Base-by-base conservation (phyloP, 2,888 invertebrate species). In the Lacanobia oleracea region DNA sequence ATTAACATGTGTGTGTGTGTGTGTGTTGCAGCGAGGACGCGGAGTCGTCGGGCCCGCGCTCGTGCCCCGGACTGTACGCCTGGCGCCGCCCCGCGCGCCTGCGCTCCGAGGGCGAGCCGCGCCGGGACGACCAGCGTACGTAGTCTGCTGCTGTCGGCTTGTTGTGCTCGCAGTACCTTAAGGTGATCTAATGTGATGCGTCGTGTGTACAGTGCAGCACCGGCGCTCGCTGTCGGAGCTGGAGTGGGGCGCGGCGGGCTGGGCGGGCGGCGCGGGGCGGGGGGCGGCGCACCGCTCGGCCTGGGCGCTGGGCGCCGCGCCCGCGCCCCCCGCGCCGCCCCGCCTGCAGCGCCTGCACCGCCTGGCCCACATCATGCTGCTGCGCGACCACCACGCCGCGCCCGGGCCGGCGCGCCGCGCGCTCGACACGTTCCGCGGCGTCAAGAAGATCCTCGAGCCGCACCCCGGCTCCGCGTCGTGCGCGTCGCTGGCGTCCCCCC, bases 321-420 rank as follows among this genome's bases (percentile, higher is more conserved):
- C 51, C 87, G 92, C 50, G 91, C 57, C 90, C 90, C 93, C 67
- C 95, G 96, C 77, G 67, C 92, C 93, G 53, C 91, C 93, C 33
- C 90, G 93, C 60, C 94, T 94, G 71, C 93, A 93, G 72, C 96
- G 96, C 78, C 96, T 97, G 69, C 97, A 97, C 72, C 97, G 97
- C 85, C 97, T 98, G 12, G 98, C 98, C 65, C 98, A 98, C 93
- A 97, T 98, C 77, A 99, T 99, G 97, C 97, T 98, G 91, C 97
- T 98, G 83, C 97, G 98, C 85, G 98, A 98, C 95, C 97, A 98
- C 68, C 98, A 98, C 93, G 98, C 98, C 91, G 97, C 97, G 88
- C 98, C 93, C 71, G 89, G 88, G 71, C 91, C 93, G 66, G 97
- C 96, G 79, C 96, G 97, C 61, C 98, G 98, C 97, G 97, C 98